Evolutionary conservation across 2,888 invertebrate genomes (phyloP).

Genomic region (Balanococcus diminutus): DNA sequence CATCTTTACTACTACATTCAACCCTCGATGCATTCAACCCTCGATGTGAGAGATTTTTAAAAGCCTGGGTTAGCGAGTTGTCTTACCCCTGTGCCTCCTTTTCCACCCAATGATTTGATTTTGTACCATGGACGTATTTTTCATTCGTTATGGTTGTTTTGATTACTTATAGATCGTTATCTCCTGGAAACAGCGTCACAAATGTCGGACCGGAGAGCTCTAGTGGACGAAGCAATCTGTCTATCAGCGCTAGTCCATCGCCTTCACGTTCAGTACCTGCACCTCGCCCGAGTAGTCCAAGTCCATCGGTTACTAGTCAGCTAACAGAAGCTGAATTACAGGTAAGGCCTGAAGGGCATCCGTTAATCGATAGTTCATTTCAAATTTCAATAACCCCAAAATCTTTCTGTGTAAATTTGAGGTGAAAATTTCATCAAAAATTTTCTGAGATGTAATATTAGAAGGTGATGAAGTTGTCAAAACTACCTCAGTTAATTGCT

Average conservation of each 20-base stretch:
- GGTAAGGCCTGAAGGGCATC: too few relatives aligned
- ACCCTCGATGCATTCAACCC: too few relatives aligned
- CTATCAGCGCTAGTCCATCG: slow-evolving; percentile 49
- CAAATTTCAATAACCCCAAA: too few relatives aligned
- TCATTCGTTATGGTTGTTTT: neutral
- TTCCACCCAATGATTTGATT: too few relatives aligned
- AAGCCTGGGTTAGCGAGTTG: neutral
- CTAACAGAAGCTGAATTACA: slow-evolving; percentile 83
- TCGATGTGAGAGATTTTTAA: neutral
- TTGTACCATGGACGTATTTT: neutral
- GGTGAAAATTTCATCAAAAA: too few relatives aligned
- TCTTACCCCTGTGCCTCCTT: too few relatives aligned
- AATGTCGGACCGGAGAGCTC: slow-evolving; percentile 23
- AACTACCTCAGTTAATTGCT: too few relatives aligned
- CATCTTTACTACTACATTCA: too few relatives aligned
- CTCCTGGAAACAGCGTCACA: slow-evolving; percentile 67
- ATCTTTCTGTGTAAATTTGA: too few relatives aligned
- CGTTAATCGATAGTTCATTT: too few relatives aligned
- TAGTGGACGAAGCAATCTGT: slow-evolving; percentile 47
- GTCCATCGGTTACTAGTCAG: slow-evolving; percentile 89
- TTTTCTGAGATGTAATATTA: too few relatives aligned
- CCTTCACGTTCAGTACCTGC: slow-evolving; percentile 68
- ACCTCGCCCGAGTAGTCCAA: slow-evolving; percentile 84
- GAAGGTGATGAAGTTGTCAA: too few relatives aligned
- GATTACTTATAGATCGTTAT: slow-evolving; percentile 63